Percentiles rank a stretch among this genome's conserved stretches.
Conservation (phyloP, 2,113 vertebrate genomes). For the Archilochus colubris region DNA sequence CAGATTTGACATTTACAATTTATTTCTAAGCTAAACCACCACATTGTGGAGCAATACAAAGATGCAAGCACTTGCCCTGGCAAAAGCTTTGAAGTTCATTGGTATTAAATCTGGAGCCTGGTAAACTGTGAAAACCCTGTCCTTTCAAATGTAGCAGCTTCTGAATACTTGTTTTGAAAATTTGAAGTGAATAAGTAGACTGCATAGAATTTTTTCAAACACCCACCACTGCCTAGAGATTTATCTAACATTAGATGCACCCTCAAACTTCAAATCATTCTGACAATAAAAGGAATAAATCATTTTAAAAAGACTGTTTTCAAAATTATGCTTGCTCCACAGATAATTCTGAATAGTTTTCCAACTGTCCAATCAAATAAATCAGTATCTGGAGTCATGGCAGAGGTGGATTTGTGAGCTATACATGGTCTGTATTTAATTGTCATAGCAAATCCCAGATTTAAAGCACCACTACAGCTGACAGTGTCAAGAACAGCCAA, state of each 20-base stretch:
- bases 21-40: conserved; percentile 46
- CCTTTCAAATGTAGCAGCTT: conserved; percentile 17
- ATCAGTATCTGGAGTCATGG: conserved; percentile 18
- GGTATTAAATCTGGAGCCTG: not conserved
- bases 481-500: not conserved
- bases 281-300: not conserved
- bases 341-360: conserved; percentile 38
- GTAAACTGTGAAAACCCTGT: not conserved
- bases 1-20: conserved; percentile 18
- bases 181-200: conserved; percentile 27
- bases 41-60: not conserved
- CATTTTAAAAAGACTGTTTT: conserved; percentile 5
- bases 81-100: conserved; percentile 1
- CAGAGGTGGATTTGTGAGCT: conserved; percentile 36
- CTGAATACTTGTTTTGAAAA: conserved; percentile 13
- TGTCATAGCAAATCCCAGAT: conserved; percentile 42
- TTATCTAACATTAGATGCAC: not conserved
- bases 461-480: not conserved
- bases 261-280: conserved; percentile 12
- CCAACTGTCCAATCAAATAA: conserved; percentile 55
- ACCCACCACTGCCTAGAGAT: not conserved
- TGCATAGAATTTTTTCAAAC: conserved; percentile 23
- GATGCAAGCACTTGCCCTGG: not conserved
- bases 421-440: conserved; percentile 26
- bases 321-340: conserved; percentile 29